A percentile compares a stretch with the other conserved stretches of the same genome.
phyloP scores from a whole-genome alignment of 2,113 vertebrate genomes.

The Coryphaenoides rupestris region DNA sequence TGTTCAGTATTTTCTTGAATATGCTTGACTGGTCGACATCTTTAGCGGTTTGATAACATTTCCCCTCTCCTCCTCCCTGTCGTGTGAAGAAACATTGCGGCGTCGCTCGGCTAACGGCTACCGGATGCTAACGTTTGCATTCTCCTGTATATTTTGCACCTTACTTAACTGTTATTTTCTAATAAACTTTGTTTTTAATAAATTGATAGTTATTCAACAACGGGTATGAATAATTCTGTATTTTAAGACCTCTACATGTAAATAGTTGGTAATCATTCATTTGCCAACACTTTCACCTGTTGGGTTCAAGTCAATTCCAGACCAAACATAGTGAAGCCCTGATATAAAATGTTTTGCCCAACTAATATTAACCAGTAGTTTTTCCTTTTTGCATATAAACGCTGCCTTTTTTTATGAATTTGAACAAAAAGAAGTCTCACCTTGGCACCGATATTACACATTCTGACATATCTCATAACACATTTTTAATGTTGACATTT shows the following conservation, averaged over 20 bases:
- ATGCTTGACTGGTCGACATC: slow-evolving; percentile 19
- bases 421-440: no score
- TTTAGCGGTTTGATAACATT: slow-evolving; percentile 18
- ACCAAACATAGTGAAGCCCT: no score
- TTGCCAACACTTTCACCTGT: no score
- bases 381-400: no score
- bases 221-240: neutral
- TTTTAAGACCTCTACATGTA: neutral
- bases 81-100: slow-evolving; percentile 22
- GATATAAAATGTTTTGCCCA: no score
- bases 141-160: slow-evolving; percentile 62
- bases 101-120: slow-evolving; percentile 38
- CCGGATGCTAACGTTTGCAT: slow-evolving; percentile 19
- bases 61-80: slow-evolving; percentile 25
- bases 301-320: no score
- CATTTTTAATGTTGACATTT: no score
- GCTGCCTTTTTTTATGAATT: no score
- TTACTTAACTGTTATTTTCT: slow-evolving; percentile 69
- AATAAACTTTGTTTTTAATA: slow-evolving; percentile 69
- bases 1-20: slow-evolving; percentile 42
- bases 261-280: no score
- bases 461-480: no score
- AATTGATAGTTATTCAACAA: slow-evolving; percentile 56
- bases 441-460: no score
- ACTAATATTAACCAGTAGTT: no score